A percentile compares a stretch with the other conserved stretches of the same genome.
These are phyloP conservation scores for Prenolepis imparis DNA, from an alignment of 2,888 invertebrate species.

Conservation along the genomic window DNA sequence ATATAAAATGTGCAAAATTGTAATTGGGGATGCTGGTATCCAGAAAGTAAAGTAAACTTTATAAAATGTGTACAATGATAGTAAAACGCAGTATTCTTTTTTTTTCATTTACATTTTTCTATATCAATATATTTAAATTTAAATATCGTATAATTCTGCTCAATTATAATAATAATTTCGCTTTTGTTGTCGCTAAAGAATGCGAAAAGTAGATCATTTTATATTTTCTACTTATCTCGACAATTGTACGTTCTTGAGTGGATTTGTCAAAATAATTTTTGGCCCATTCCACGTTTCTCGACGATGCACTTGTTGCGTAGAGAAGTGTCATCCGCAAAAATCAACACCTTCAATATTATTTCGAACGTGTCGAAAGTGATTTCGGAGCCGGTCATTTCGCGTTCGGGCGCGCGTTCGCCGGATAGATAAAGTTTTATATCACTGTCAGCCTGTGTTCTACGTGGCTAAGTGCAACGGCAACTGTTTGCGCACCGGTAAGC, in stretches of 20 bases:
- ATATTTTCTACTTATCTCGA: slow-evolving; percentile 8
- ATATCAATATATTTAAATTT: background rate
- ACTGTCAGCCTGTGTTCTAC: slow-evolving; percentile 26
- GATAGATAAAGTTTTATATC: slow-evolving; percentile 52
- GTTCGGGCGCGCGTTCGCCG: background rate
- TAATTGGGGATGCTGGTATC: background rate
- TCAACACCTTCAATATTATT: slow-evolving; percentile 9
- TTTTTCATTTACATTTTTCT: background rate
- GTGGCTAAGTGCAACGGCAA: slow-evolving; percentile 39
- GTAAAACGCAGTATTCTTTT: background rate
- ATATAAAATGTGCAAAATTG: background rate
- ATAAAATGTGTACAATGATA: background rate
- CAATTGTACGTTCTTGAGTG: background rate
- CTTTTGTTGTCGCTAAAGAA: background rate
- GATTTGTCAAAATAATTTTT: background rate
- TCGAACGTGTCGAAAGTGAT: background rate
- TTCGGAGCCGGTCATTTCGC: slow-evolving; percentile 21
- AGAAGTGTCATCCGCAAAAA: slow-evolving; percentile 2
- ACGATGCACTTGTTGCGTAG: slow-evolving; percentile 33
- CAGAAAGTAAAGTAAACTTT: background rate
- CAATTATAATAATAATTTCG: background rate
- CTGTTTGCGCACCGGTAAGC: slow-evolving; percentile 55
- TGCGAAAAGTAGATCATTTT: background rate
- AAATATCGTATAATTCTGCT: background rate
- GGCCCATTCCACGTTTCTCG: background rate